A percentile compares a stretch with the other conserved stretches of the same genome.
Evolutionary conservation across 2,888 invertebrate species (phyloP).

Genomic region (Hirtodrosophila trivittata): DNA sequence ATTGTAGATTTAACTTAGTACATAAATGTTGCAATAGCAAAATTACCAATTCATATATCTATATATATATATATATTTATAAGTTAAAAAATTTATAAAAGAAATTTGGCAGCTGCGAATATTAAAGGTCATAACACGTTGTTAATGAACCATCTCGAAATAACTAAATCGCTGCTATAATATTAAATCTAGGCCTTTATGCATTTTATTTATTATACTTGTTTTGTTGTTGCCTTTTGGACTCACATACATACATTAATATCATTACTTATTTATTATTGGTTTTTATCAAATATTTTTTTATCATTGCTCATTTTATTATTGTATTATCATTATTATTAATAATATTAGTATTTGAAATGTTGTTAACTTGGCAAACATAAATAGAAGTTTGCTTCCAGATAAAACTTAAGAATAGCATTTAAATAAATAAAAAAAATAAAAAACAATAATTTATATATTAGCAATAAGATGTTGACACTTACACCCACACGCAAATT

Average conservation of each 20-base stretch:
- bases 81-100: conserved; percentile 20
- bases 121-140: conserved; percentile 11
- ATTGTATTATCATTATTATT: conserved; percentile 15
- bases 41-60: conserved; percentile 41
- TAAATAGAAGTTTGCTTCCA: conserved; percentile 58
- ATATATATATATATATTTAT: conserved; percentile 23
- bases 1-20: conserved; percentile 49
- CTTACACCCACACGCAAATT: conserved; percentile 29
- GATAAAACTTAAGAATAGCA: conserved; percentile 63
- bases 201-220: conserved; percentile 45
- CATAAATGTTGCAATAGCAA: conserved; percentile 51
- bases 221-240: conserved; percentile 35
- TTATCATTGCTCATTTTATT: conserved; percentile 22
- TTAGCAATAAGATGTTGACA: conserved; percentile 38
- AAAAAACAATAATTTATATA: conserved; percentile 51
- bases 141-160: conserved; percentile 51
- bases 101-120: conserved; percentile 21
- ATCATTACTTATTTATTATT: conserved; percentile 41
- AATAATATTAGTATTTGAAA: conserved; percentile 34
- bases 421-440: conserved; percentile 47
- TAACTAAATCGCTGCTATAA: conserved; percentile 19
- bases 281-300: conserved; percentile 14
- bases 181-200: conserved; percentile 15
- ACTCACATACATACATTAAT: conserved; percentile 18
- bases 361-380: conserved; percentile 60